Conservation (phyloP, 2,797 vertebrate species). For the Argyrosomus regius region DNA sequence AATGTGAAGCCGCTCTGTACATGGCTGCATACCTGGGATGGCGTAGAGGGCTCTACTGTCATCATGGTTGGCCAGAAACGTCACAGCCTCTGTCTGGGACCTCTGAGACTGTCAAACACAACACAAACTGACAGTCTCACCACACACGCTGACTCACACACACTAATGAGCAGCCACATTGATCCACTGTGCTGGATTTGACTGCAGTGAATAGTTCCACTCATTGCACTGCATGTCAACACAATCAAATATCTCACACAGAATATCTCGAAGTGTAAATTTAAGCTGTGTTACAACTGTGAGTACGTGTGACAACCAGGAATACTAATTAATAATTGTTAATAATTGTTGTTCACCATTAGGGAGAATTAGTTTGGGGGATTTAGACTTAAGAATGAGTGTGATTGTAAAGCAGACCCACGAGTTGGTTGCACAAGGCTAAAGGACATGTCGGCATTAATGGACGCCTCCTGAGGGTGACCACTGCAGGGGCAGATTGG, state of each 20-base stretch:
- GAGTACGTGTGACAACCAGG: background rate
- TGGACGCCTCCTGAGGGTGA: too few relatives aligned
- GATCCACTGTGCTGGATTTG: background rate
- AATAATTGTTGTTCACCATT: background rate
- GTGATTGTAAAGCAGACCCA: background rate
- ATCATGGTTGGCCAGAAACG: slow-evolving; percentile 97
- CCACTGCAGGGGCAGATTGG: background rate
- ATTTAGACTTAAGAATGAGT: background rate
- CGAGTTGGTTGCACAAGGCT: background rate
- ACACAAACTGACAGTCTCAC: slow-evolving; percentile 39
- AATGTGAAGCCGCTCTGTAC: background rate
- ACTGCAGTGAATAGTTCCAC: background rate
- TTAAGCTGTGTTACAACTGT: background rate
- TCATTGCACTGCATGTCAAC: background rate
- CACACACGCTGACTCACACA: background rate
- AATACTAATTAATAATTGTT: background rate
- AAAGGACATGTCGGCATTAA: too few relatives aligned
- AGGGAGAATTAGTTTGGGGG: background rate
- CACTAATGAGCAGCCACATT: background rate
- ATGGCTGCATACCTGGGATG: slow-evolving; percentile 90
- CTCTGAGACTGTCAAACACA: slow-evolving; percentile 91
- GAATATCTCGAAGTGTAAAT: background rate
- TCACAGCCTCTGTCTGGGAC: slow-evolving; percentile 98
- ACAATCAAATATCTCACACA: background rate
- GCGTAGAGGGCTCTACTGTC: slow-evolving; percentile 98